Base-by-base conservation (phyloP, 2,797 vertebrate genomes). In the Enteromius mattozi region DNA sequence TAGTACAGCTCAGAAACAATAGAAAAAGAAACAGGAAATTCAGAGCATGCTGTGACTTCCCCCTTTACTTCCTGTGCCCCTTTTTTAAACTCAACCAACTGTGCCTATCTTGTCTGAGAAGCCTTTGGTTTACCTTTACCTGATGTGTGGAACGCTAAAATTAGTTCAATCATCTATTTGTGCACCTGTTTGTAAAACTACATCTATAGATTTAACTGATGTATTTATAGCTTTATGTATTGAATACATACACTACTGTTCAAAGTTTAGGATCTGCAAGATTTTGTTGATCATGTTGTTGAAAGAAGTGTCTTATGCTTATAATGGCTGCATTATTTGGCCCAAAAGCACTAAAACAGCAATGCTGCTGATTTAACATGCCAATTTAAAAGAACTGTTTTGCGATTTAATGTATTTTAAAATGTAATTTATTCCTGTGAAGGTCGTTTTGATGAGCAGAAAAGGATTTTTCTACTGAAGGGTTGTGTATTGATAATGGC, bases 21-120 rank as follows among this genome's bases (percentile, higher is more conserved):
- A 30, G 37, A 79, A 33, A 61, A n/a, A 76, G 47, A 4, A 51
- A 81, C 78, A 87, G 84, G 88, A 82, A 81, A 89, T 87, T 47
- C 74, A 63, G 19, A 17, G 68, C 70, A 85, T 45, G 30, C 35
- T 69, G 21, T 14, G 3, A 17, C n/a, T 81, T 69, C 27, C 9
- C 16, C 27, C 14, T 78, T 78, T 35, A 19, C 49, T 59, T 81
- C n/a, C 49, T 56, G 33, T 70, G 17, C 30, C 33, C 27, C 7
- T 17, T 74, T 68, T 68, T 37, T 7, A 74, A 49, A 17, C 47
- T 30, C 45, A 72, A 72, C 14, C 47, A 75, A 6, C 30, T 49
- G 14, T 13, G 47, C 21, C 30, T n/a, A 21, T 76, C 33, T 76
- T 4, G 51, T 24, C 47, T 35, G 19, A n/a, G 12, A n/a, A 16